Conservation (phyloP, 2,888 invertebrate species). For the Drosophila tanythrix region DNA sequence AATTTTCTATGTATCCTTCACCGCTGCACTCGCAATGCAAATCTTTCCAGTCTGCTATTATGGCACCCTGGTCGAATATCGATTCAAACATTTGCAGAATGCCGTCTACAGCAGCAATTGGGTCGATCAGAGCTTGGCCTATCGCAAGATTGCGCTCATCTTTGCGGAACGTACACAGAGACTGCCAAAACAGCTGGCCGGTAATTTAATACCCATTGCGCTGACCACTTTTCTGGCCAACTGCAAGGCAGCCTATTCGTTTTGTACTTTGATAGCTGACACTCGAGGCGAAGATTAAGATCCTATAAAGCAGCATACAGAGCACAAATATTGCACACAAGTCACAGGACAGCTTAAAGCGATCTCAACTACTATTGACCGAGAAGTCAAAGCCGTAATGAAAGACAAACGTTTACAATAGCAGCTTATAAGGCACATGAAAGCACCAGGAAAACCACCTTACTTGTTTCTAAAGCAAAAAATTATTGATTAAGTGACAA, state of each 20-base stretch:
- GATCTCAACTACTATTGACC: not conserved
- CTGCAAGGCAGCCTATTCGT: slow-evolving; percentile 67
- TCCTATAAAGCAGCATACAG: not conserved
- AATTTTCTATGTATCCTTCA: slow-evolving; percentile 28
- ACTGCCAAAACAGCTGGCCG: slow-evolving; percentile 43
- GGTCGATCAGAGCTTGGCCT: slow-evolving; percentile 52
- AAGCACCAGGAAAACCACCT: not conserved
- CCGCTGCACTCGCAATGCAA: slow-evolving; percentile 37
- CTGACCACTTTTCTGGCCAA: slow-evolving; percentile 62
- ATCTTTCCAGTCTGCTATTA: slow-evolving; percentile 60
- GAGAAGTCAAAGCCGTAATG: not conserved
- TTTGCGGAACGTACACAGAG: slow-evolving; percentile 50
- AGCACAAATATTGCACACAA: not conserved
- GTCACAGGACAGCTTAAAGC: not conserved
- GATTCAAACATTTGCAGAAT: slow-evolving; percentile 41
- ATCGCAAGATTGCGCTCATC: slow-evolving; percentile 38
- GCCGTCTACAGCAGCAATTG: slow-evolving; percentile 65
- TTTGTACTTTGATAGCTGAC: slow-evolving; percentile 61
- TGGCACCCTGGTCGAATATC: slow-evolving; percentile 42
- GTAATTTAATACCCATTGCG: slow-evolving; percentile 59
- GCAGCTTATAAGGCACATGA: not conserved
- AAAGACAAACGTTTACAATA: not conserved
- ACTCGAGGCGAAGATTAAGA: not conserved
- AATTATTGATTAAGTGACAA: not conserved
- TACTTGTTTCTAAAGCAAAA: not conserved